A percentile compares a stretch with the other conserved stretches of the same genome.
phyloP scores from a whole-genome alignment of 23 tunicate genomes.

The Aplidium turbinatum region DNA sequence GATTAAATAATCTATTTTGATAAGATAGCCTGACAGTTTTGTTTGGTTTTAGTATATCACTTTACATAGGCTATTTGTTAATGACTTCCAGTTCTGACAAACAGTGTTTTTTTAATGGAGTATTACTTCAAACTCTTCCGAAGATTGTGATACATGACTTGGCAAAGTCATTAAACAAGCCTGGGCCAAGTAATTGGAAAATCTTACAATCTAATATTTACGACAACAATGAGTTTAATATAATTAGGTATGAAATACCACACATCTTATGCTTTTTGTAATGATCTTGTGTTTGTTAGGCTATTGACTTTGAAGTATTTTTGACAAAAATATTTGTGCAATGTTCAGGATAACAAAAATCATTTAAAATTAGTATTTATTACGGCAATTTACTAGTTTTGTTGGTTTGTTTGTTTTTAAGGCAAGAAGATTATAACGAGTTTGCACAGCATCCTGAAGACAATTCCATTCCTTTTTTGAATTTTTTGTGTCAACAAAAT shows the following conservation, averaged over 20 bases:
- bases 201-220: background rate
- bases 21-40: no score
- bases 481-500: slow-evolving; percentile 1
- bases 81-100: no score
- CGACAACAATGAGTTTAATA: background rate
- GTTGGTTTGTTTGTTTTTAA: no score
- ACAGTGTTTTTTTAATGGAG: no score
- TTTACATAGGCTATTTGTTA: no score
- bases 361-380: no score
- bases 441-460: background rate
- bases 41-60: no score
- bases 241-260: background rate
- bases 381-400: no score
- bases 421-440: background rate
- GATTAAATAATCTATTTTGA: no score
- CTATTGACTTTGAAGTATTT: background rate
- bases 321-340: no score
- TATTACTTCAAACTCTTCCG: no score
- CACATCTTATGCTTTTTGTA: background rate
- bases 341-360: no score
- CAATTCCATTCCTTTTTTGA: background rate
- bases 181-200: slow-evolving; percentile 23
- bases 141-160: background rate
- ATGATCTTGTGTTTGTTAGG: background rate
- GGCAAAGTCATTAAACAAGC: background rate